phyloP scores from a whole-genome alignment of 2,888 invertebrate species.

The Acleris holmiana region DNA sequence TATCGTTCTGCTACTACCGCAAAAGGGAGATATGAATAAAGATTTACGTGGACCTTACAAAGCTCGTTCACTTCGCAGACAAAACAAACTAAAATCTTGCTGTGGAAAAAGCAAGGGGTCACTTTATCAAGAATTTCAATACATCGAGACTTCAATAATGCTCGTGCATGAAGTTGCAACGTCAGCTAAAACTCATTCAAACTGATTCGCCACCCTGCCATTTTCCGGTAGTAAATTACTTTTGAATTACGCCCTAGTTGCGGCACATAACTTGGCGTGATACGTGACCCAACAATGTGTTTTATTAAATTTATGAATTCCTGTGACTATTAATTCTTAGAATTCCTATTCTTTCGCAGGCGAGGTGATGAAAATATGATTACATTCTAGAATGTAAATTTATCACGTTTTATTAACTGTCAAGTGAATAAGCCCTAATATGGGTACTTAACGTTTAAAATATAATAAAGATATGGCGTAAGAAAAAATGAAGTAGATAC shows the following conservation, averaged over 20 bases:
- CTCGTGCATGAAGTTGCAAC: neutral
- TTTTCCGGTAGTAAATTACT: constrained; percentile 14
- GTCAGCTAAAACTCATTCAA: constrained; percentile 10
- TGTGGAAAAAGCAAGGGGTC: too few relatives aligned
- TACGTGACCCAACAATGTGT: neutral
- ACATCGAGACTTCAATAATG: too few relatives aligned
- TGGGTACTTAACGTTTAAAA: too few relatives aligned
- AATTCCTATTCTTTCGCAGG: too few relatives aligned
- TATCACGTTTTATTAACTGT: too few relatives aligned
- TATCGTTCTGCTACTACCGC: neutral
- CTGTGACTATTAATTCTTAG: neutral
- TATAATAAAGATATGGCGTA: too few relatives aligned
- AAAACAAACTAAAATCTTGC: neutral
- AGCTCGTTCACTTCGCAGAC: neutral
- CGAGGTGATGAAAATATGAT: too few relatives aligned
- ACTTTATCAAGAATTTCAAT: too few relatives aligned
- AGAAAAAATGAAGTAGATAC: too few relatives aligned
- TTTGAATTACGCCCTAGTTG: neutral
- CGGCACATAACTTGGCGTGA: constrained; percentile 1
- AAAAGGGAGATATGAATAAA: neutral
- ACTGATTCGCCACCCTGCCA: constrained; percentile 4
- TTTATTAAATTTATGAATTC: too few relatives aligned
- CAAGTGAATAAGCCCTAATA: too few relatives aligned
- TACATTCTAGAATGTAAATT: too few relatives aligned
- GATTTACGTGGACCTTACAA: neutral